A percentile compares a stretch with the other conserved stretches of the same genome.
Evolutionary conservation across 2,888 invertebrate species (phyloP).

Genomic region (Drosophila greeni): DNA sequence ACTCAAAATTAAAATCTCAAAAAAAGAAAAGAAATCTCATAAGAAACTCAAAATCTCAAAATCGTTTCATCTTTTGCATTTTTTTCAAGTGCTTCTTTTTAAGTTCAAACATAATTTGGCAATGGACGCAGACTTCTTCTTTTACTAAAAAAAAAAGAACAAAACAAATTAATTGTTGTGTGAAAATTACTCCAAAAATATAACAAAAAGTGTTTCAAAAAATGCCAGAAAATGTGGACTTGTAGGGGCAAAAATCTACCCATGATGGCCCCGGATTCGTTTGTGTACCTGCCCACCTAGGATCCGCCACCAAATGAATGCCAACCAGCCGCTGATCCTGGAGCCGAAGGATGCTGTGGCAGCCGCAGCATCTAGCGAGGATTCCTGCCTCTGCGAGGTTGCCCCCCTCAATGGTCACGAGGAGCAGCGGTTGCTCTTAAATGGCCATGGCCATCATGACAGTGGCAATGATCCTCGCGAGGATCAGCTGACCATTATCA

Average conservation of each 20-base stretch:
- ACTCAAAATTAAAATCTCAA: background rate
- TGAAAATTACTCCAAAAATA: background rate
- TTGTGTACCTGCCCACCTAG: slow-evolving; percentile 34
- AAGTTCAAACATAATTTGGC: slow-evolving; percentile 21
- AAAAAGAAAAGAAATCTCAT: background rate
- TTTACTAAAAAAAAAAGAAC: background rate
- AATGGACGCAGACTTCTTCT: slow-evolving; percentile 38
- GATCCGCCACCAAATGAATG: slow-evolving; percentile 28
- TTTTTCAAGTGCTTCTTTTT: slow-evolving; percentile 27
- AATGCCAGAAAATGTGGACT: slow-evolving; percentile 22
- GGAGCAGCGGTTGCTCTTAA: slow-evolving; percentile 34
- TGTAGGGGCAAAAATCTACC: slow-evolving; percentile 8
- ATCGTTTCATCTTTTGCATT: slow-evolving; percentile 16
- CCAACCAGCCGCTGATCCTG: slow-evolving; percentile 54
- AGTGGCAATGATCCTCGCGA: slow-evolving; percentile 1
- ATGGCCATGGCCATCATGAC: slow-evolving; percentile 32
- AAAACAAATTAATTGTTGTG: slow-evolving; percentile 25
- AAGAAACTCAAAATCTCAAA: slow-evolving; percentile 6
- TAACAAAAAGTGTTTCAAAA: background rate
- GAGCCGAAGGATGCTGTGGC: slow-evolving; percentile 55
- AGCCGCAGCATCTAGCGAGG: slow-evolving; percentile 31
- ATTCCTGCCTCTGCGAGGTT: slow-evolving; percentile 14
- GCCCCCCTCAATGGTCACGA: slow-evolving; percentile 45
- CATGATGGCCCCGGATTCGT: slow-evolving; percentile 20
- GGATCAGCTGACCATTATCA: slow-evolving; percentile 59